Conservation (phyloP, 2,888 invertebrate genomes). For the Eupithecia dodoneata region DNA sequence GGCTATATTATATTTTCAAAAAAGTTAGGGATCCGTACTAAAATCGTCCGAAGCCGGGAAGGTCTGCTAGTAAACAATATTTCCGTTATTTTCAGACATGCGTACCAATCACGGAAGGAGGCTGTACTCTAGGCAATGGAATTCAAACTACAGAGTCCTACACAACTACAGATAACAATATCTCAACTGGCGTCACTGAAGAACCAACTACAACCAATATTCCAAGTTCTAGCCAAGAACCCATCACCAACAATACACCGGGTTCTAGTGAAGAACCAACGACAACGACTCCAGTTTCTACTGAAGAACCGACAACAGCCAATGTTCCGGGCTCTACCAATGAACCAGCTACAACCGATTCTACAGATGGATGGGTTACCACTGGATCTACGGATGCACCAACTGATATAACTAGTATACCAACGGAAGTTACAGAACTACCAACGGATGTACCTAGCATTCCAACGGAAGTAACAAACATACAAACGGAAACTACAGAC, state of each 20-base stretch:
- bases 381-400: not conserved
- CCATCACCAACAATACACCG: not conserved
- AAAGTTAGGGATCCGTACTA: no score
- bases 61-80: not conserved
- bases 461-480: not conserved
- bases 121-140: constrained; percentile 32
- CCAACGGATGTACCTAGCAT: constrained; percentile 9
- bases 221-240: constrained; percentile 9
- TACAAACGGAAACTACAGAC: not conserved
- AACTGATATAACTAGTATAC: constrained; percentile 8
- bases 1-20: no score
- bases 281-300: not conserved
- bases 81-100: constrained; percentile 34
- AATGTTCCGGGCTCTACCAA: not conserved
- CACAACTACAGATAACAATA: constrained; percentile 11
- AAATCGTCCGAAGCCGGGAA: no score
- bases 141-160: constrained; percentile 26
- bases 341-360: not conserved
- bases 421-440: no score
- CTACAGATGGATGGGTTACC: not conserved
- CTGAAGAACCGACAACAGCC: not conserved
- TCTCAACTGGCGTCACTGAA: constrained; percentile 14
- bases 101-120: constrained; percentile 37
- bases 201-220: not conserved
- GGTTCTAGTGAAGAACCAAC: not conserved